Evolutionary conservation across 2,113 vertebrate species (phyloP), one percentile per base, ranked within the genome.

Genomic region (Procapra przewalskii): DNA sequence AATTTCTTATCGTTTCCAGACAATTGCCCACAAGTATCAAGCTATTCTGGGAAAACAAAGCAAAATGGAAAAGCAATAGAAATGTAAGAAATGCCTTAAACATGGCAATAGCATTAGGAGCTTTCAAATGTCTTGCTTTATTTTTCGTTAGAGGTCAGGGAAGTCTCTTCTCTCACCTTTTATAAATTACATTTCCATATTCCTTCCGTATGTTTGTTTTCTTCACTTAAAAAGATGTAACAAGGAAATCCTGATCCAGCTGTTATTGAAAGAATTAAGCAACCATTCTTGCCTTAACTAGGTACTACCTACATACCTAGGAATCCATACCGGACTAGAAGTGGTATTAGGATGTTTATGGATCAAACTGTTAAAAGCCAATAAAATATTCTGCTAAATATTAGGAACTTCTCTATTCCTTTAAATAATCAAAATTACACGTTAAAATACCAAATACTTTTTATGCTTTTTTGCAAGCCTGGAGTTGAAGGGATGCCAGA

Each of bases 11-110:
- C 3, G 0, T 96, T 98, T 97, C 88, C 82, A 97, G 82, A 92
- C 91, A 96, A 91, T 67, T 97, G 60, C 50, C 14, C 93, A 94
- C 86, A 96, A 86, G 84, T 85, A 96, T 88, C 77, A 98, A 97
- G n/a, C 25, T 50, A 97, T 94, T 97, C 50, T 93, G 36, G 50
- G 50, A 91, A 97, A 97, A 96, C 52, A 97, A 88, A 88, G 36
- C 31, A 93, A 98, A 95, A 95, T 54, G 25, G 50, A 85, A 94
- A 67, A 67, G 31, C 45, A 83, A 91, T 9, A 67, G 31, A 86
- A 94, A 97, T n/a, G 21, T 14, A 29, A 79, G 52, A 96, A 80
- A 71, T 57, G 10, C 6, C 5, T 88, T 67, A 80, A 91, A 29
- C 5, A 64, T 7, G 67, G 16, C 19, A 89, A 89, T 48, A 83